Conservation (phyloP, 2,797 vertebrate species). For the Spinibarbus caldwelli region DNA sequence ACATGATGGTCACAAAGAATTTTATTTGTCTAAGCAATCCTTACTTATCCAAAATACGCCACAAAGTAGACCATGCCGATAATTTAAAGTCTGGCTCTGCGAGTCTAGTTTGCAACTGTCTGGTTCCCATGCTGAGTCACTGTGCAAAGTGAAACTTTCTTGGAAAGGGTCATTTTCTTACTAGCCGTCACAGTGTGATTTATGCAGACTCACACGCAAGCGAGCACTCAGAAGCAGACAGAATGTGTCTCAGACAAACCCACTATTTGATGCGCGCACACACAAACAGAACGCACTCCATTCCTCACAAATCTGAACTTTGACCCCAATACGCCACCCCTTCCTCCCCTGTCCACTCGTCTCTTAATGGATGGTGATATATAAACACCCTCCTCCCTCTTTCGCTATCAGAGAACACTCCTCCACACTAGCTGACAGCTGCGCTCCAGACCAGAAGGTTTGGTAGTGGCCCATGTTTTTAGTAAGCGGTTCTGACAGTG, state of each 20-base stretch:
- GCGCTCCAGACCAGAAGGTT: constrained; percentile 20
- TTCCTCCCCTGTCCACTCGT: constrained; percentile 31
- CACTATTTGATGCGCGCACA: not conserved
- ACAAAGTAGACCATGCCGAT: not conserved
- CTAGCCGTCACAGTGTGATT: constrained; percentile 1
- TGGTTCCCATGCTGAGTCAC: constrained; percentile 33
- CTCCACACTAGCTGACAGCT: constrained; percentile 13
- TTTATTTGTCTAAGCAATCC: not conserved
- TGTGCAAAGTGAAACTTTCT: constrained; percentile 22
- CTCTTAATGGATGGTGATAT: constrained; percentile 45
- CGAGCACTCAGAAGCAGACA: constrained; percentile 13
- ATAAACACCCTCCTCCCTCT: constrained; percentile 26
- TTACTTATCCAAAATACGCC: not conserved
- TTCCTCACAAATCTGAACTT: constrained; percentile 64
- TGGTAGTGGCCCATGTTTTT: constrained; percentile 25
- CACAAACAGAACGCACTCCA: constrained; percentile 48
- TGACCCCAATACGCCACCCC: constrained; percentile 56
- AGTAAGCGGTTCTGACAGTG: constrained; percentile 35
- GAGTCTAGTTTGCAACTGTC: constrained; percentile 8
- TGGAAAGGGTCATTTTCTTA: constrained; percentile 24
- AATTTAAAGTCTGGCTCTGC: constrained; percentile 8
- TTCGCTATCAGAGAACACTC: constrained; percentile 16
- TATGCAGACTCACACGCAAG: not conserved
- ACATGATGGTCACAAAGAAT: not conserved
- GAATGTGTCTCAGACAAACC: constrained; percentile 21